Conservation (phyloP, 1,140 invertebrate species). For the Laupala kohalensis region DNA sequence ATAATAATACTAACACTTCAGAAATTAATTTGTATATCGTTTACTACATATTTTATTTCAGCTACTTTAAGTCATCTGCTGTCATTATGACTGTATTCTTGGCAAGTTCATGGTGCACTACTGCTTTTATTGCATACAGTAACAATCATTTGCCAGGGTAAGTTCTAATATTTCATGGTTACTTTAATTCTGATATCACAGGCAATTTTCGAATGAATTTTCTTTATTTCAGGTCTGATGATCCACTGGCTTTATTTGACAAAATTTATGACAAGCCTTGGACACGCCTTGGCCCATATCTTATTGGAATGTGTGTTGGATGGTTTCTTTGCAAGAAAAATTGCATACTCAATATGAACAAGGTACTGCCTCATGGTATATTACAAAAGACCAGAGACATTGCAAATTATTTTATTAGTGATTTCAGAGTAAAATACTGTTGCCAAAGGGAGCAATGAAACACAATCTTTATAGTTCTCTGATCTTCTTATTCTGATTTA, state of each 20-base stretch:
- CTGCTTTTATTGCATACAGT: slow-evolving; percentile 60
- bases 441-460: too few relatives aligned
- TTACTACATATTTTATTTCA: slow-evolving; percentile 23
- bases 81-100: slow-evolving; percentile 46
- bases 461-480: too few relatives aligned
- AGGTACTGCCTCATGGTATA: too few relatives aligned
- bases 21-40: too few relatives aligned
- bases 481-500: too few relatives aligned
- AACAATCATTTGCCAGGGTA: slow-evolving; percentile 59
- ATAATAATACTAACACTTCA: too few relatives aligned
- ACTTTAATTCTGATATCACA: not conserved
- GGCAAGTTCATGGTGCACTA: slow-evolving; percentile 61
- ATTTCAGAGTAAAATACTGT: too few relatives aligned
- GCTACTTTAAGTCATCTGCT: slow-evolving; percentile 59
- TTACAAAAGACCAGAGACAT: too few relatives aligned
- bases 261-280: slow-evolving; percentile 81
- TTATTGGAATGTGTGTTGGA: slow-evolving; percentile 70
- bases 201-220: not conserved
- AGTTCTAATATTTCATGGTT: slow-evolving; percentile 3
- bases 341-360: slow-evolving; percentile 60
- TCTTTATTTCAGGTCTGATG: slow-evolving; percentile 42
- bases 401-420: too few relatives aligned
- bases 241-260: slow-evolving; percentile 69
- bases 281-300: slow-evolving; percentile 66
- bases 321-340: slow-evolving; percentile 72